Base-by-base conservation (phyloP, 2,888 invertebrate genomes). In the Melanophora roralis region DNA sequence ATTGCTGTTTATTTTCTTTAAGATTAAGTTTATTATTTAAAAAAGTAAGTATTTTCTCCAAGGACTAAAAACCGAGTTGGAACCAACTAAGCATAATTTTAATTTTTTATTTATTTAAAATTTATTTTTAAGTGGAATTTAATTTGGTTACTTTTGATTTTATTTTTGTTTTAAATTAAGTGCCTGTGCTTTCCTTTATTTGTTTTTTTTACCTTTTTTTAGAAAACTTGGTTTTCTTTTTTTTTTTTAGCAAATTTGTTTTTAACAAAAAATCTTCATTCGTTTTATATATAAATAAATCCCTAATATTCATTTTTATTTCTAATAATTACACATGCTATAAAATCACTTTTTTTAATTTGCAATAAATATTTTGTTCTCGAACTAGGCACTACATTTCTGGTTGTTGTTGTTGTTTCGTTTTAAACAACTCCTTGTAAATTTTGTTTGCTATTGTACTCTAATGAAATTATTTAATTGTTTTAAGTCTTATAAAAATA, bases 341-440 rank as follows among this genome's bases (percentile, higher is more conserved):
- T 47, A 34, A 19, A 49, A 53, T 53, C 32, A 23, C 6, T 65
- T 36, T 49, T 71, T 53, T 23, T 57, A 36, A 11, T 53, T 16
- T 59, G 16, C 38, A 43, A 27, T 51, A 34, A 38, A 65, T 7
- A 16, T 65, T 73, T 16, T 16, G 40, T 65, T n/a, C n/a, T n/a
- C 80, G 38, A 53, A 76, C 80, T 68, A 80, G 80, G 80, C 80
- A 80, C 80, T 80, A 34, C 80, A 80, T 76, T 73, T 43, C 76
- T 32, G 45, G 64, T 72, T 27, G 27, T 27, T 27, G 27, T n/a
- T 69, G 55, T 62, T 78, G 34, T 62, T 43, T 51, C 43, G 43
- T 60, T 62, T 68, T 53, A 68, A 75, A 16, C 68, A 62, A 53
- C 47, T 60, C 60, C 53, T 68, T 68, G 53, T 47, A 59, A 38